phyloP scores from a whole-genome alignment of 1,140 invertebrate genomes.

The Pollicipes pollicipes region DNA sequence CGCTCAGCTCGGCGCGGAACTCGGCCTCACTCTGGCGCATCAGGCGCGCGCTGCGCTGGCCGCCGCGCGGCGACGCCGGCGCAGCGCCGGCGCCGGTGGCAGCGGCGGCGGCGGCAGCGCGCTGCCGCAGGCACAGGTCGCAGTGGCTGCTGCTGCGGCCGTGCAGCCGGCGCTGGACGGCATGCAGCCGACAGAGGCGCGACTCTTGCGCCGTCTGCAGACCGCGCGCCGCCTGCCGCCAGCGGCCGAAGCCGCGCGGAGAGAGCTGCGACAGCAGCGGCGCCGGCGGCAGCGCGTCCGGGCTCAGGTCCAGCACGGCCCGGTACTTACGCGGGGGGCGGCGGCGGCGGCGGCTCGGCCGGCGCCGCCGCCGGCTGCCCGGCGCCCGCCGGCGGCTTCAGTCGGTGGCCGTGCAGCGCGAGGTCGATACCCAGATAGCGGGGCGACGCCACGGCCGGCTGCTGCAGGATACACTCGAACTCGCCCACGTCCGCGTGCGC shows the following conservation, averaged over 20 bases:
- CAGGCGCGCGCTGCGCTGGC: neutral
- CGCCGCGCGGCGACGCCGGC: too few relatives aligned
- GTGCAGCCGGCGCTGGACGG: neutral
- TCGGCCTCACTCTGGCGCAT: neutral
- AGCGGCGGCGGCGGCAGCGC: too few relatives aligned
- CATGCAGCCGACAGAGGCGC: neutral
- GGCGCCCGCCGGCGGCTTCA: neutral
- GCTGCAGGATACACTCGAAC: neutral
- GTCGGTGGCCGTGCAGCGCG: neutral
- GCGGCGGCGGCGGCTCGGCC: too few relatives aligned
- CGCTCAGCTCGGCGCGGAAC: neutral
- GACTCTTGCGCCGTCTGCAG: neutral
- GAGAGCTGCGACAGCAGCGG: neutral
- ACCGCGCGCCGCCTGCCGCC: too few relatives aligned
- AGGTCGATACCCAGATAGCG: neutral
- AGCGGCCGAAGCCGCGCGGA: neutral
- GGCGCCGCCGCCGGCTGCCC: too few relatives aligned
- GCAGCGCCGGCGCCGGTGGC: neutral
- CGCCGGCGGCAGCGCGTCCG: neutral
- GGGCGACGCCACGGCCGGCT: neutral
- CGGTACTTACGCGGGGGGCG: neutral
- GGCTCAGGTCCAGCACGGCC: neutral
- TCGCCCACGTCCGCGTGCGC: neutral
- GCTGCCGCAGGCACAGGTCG: neutral
- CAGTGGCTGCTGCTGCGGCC: slow-evolving; percentile 1